Evolutionary conservation across 2,797 vertebrate species (phyloP).

Genomic region (Bryconaethiops microstoma): DNA sequence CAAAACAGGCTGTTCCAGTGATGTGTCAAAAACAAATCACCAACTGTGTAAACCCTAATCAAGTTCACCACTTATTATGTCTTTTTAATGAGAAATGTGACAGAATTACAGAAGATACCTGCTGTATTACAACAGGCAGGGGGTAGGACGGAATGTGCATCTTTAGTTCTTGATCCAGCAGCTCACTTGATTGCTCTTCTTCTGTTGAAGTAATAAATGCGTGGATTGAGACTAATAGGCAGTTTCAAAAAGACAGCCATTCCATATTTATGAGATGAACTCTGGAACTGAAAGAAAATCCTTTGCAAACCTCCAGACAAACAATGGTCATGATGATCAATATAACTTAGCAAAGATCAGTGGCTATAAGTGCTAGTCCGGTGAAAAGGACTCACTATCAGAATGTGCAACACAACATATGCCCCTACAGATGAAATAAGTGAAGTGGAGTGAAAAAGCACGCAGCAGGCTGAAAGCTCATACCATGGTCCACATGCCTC

Average conservation of each 20-base stretch:
- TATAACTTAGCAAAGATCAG: conserved; percentile 17
- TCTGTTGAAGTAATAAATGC: conserved; percentile 23
- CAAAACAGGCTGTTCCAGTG: not conserved
- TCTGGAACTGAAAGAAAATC: not conserved
- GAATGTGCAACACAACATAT: conserved; percentile 63
- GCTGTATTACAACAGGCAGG: conserved; percentile 85
- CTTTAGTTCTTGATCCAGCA: conserved; percentile 70
- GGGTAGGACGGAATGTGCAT: conserved; percentile 75
- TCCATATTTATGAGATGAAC: not conserved
- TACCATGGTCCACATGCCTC: not conserved
- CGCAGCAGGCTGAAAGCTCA: conserved; percentile 14
- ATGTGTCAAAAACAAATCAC: not conserved
- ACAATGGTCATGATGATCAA: conserved; percentile 52
- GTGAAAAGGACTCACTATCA: not conserved
- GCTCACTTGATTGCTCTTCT: not conserved
- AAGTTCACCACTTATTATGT: conserved; percentile 7
- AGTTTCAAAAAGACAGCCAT: not conserved
- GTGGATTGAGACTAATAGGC: not conserved
- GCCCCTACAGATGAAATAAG: conserved; percentile 56
- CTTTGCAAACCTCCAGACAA: not conserved
- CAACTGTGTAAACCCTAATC: not conserved
- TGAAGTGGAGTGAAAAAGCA: conserved; percentile 62
- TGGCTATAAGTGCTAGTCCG: not conserved
- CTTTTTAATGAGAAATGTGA: conserved; percentile 1
- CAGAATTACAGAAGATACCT: conserved; percentile 66